Conservation (phyloP, 2,888 invertebrate species). For the Drosophila aldrichi region DNA sequence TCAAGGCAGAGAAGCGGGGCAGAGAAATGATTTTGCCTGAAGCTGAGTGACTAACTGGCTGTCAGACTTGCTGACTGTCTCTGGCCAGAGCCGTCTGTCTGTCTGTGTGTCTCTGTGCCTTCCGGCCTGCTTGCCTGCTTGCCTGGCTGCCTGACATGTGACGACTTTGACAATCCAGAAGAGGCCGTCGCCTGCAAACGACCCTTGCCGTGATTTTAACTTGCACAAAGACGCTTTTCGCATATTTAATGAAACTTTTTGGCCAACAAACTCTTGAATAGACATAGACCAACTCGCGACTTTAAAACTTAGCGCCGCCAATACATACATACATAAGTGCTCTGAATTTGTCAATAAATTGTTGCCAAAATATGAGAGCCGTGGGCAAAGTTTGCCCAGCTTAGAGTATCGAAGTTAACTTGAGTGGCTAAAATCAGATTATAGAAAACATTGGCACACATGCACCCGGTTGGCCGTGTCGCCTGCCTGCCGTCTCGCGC, state of each 20-base stretch:
- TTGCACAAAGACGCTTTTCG: slow-evolving; percentile 58
- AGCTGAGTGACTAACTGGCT: slow-evolving; percentile 57
- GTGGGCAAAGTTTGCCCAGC: slow-evolving; percentile 62
- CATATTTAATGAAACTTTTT: slow-evolving; percentile 66
- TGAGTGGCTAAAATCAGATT: slow-evolving; percentile 77
- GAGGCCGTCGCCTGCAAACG: slow-evolving; percentile 15
- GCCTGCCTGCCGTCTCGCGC: not conserved
- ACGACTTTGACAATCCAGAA: slow-evolving; percentile 63
- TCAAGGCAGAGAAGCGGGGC: slow-evolving; percentile 14
- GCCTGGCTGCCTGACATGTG: slow-evolving; percentile 47
- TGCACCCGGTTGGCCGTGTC: slow-evolving; percentile 15
- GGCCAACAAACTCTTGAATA: slow-evolving; percentile 53
- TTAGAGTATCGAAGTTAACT: slow-evolving; percentile 58
- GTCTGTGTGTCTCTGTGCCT: slow-evolving; percentile 23
- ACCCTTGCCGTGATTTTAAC: slow-evolving; percentile 49
- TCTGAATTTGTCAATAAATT: slow-evolving; percentile 59
- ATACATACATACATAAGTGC: slow-evolving; percentile 30
- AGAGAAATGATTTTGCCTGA: slow-evolving; percentile 50
- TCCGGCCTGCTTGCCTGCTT: slow-evolving; percentile 31
- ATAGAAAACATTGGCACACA: slow-evolving; percentile 66
- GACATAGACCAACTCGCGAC: slow-evolving; percentile 45
- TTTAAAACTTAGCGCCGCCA: slow-evolving; percentile 45
- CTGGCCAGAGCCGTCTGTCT: slow-evolving; percentile 14
- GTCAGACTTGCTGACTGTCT: slow-evolving; percentile 34
- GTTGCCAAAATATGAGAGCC: slow-evolving; percentile 57